Conservation (phyloP, 2,888 invertebrate genomes). For the Drosophila monieri region DNA sequence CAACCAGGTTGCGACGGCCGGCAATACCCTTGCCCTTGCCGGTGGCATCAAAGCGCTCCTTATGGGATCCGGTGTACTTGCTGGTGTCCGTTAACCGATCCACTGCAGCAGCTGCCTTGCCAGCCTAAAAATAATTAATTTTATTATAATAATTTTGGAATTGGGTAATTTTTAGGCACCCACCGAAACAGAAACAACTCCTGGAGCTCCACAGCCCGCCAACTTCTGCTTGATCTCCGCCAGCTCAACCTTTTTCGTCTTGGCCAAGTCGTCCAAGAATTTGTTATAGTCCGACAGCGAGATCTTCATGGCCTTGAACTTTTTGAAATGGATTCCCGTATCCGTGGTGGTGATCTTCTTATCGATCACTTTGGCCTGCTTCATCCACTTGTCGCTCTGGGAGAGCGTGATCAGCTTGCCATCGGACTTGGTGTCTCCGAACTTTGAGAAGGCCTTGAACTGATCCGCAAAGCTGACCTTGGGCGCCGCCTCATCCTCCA, state of each 20-base stretch:
- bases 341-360: slow-evolving; percentile 95
- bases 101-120: slow-evolving; percentile 83
- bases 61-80: slow-evolving; percentile 95
- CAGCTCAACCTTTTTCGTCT: slow-evolving; percentile 91
- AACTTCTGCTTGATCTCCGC: slow-evolving; percentile 92
- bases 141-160: neutral
- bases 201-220: slow-evolving; percentile 92
- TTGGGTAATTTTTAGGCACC: slow-evolving; percentile 20
- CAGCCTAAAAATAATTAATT: slow-evolving; percentile 70
- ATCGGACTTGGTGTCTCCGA: slow-evolving; percentile 93
- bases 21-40: slow-evolving; percentile 95
- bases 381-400: slow-evolving; percentile 97
- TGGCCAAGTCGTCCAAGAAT: slow-evolving; percentile 93
- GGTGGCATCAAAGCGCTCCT: slow-evolving; percentile 92
- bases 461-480: slow-evolving; percentile 86
- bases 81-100: slow-evolving; percentile 93
- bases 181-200: slow-evolving; percentile 84
- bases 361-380: slow-evolving; percentile 93
- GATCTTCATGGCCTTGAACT: slow-evolving; percentile 92
- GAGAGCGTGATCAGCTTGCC: slow-evolving; percentile 94
- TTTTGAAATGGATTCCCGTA: slow-evolving; percentile 95
- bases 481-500: slow-evolving; percentile 77
- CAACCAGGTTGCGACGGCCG: slow-evolving; percentile 90
- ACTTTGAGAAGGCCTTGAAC: slow-evolving; percentile 93
- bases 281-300: slow-evolving; percentile 91